Evolutionary conservation across 2,888 invertebrate species (phyloP), one percentile per base, ranked within the genome.

Genomic region (Leucophenga montana): DNA sequence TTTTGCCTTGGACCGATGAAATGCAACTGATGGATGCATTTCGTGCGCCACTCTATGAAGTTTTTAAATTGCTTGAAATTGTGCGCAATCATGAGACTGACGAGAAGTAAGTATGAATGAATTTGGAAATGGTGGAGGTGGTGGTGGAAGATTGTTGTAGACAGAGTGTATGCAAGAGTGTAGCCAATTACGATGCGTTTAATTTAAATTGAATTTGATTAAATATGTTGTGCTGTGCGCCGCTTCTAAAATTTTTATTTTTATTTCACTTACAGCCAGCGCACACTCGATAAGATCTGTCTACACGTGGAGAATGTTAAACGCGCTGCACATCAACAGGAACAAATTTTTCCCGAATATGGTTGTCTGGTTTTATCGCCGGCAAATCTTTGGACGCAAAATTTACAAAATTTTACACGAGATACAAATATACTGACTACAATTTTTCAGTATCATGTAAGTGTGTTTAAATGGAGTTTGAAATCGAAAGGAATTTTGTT

Each of bases 371-470:
- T 97, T 50, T 89, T 98, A 9, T 98, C 98, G 0, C 98, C 98
- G 0, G 97, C 97, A 6, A 97, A 96, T 90, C 91, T 98, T 71
- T 98, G 98, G 98, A 93, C 94, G 78, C 94, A 95, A 86, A 95
- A 95, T 87, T 90, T 93, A 39, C 93, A 94, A 80, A 91, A 92
- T 54, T 97, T 95, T 87, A 92, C 93, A 66, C 91, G 93, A 75
- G 97, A 97, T 87, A 91, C 92, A 13, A 94, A 95, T 85, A 92
- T 97, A 75, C 90, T 96, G 73, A 93, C 92, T 77, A 96, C 96
- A 0, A 92, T 97, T 73, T 95, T 94, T 88, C 94, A 92, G 77
- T 93, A 95, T 88, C 95, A 96, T 91, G 95, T 95, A 90, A 88
- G 88, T 86, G 4, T 57, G 14, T 39, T 11, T 8, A 33, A 33